A percentile compares a stretch with the other conserved stretches of the same genome.
Conservation (phyloP, 1,140 invertebrate genomes). For the Vanessa atalanta region DNA sequence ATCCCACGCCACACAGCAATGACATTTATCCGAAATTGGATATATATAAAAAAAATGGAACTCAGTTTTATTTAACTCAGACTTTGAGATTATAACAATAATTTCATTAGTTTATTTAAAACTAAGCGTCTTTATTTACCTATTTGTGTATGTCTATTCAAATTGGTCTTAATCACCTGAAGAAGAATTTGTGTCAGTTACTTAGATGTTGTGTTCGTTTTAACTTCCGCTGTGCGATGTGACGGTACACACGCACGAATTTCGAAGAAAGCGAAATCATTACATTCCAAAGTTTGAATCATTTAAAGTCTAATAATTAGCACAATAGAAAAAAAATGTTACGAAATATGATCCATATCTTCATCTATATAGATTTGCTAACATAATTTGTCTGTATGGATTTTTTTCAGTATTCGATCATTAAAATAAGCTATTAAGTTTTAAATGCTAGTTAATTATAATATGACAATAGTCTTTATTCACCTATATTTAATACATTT, state of each 20-base stretch:
- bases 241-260: conserved; percentile 30
- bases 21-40: too few relatives aligned
- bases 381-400: neutral
- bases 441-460: too few relatives aligned
- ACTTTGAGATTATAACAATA: too few relatives aligned
- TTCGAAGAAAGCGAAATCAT: conserved; percentile 44
- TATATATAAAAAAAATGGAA: too few relatives aligned
- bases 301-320: conserved; percentile 3
- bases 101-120: too few relatives aligned
- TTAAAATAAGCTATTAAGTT: neutral
- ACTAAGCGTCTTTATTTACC: neutral
- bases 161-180: too few relatives aligned
- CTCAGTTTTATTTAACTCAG: too few relatives aligned
- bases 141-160: neutral
- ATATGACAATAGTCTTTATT: too few relatives aligned
- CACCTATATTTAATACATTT: too few relatives aligned
- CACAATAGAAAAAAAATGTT: conserved; percentile 6
- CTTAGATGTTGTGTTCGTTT: conserved; percentile 13
- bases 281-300: conserved; percentile 34
- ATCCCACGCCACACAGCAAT: too few relatives aligned
- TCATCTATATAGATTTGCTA: neutral
- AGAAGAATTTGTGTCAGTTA: conserved; percentile 2
- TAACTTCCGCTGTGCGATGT: conserved; percentile 33
- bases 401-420: neutral
- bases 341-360: conserved; percentile 1